A percentile compares a stretch with the other conserved stretches of the same genome.
These are phyloP conservation scores for Cyanoramphus novaezelandiae DNA, from an alignment of 2,113 vertebrate species.

Conservation along the genomic window DNA sequence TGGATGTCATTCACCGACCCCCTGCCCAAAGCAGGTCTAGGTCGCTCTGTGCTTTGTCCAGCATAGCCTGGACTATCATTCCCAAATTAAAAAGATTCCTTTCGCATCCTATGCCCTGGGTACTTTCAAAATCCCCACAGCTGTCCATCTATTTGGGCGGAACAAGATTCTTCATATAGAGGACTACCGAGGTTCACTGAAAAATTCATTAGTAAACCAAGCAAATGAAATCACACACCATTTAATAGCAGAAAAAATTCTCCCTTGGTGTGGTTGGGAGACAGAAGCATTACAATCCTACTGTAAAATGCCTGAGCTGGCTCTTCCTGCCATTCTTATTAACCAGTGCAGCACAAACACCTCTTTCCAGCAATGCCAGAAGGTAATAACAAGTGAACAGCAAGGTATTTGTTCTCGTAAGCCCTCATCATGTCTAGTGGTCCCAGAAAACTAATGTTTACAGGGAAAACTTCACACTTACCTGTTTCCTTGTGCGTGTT, in stretches of 20 bases:
- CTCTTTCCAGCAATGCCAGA: neutral
- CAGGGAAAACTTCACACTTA: slow-evolving; percentile 44
- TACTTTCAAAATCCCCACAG: neutral
- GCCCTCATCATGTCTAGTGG: neutral
- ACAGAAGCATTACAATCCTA: neutral
- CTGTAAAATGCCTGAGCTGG: neutral
- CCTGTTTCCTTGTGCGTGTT: slow-evolving; percentile 96
- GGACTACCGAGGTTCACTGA: neutral
- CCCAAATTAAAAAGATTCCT: neutral
- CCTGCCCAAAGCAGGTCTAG: neutral
- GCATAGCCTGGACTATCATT: neutral
- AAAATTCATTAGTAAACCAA: neutral
- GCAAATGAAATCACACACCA: neutral
- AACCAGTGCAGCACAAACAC: neutral
- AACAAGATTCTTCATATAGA: neutral
- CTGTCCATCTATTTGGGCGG: neutral
- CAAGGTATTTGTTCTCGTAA: neutral
- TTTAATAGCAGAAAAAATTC: neutral
- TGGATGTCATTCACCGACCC: neutral
- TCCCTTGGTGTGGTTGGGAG: neutral
- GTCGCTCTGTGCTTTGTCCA: neutral
- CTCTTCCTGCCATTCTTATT: neutral
- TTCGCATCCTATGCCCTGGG: fast-evolving
- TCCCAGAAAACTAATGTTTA: neutral
- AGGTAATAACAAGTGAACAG: neutral